Percentiles rank a stretch among this genome's conserved stretches.
These are phyloP conservation scores for Platyrinchus mystaceus DNA, from an alignment of 2,797 vertebrate species.

Conservation along the genomic window DNA sequence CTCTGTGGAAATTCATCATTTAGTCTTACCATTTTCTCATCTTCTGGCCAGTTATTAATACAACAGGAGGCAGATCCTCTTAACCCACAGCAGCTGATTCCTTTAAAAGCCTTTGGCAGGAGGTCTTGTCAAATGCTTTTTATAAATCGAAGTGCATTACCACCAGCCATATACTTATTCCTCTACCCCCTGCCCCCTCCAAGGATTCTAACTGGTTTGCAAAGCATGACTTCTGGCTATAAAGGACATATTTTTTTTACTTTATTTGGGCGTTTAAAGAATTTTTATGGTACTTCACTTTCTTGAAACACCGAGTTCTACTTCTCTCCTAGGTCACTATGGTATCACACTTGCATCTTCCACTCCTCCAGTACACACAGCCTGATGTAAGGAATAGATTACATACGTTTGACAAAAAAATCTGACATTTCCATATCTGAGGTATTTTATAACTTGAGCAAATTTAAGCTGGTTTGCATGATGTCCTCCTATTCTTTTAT, in stretches of 20 bases:
- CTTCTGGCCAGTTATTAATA: conserved; percentile 39
- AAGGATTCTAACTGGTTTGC: not conserved
- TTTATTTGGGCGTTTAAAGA: not conserved
- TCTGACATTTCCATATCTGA: not conserved
- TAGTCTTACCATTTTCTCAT: not conserved
- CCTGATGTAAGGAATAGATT: not conserved
- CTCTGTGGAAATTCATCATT: not conserved
- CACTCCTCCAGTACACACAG: not conserved
- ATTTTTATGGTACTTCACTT: not conserved
- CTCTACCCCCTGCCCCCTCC: not conserved
- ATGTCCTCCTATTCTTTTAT: not conserved
- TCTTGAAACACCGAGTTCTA: not conserved
- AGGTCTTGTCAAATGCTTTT: conserved; percentile 30
- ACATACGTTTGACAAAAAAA: not conserved
- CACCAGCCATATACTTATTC: not conserved
- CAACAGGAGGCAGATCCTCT: not conserved
- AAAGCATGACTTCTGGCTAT: not conserved
- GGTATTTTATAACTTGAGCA: not conserved
- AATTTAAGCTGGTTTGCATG: not conserved
- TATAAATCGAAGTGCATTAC: conserved; percentile 52
- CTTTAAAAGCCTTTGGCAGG: conserved; percentile 47
- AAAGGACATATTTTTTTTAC: not conserved
- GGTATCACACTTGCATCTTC: not conserved
- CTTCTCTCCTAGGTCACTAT: not conserved
- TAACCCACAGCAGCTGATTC: conserved; percentile 17